Base-by-base conservation (phyloP, 2,797 vertebrate species). In the Lepilemur ruficaudatus region DNA sequence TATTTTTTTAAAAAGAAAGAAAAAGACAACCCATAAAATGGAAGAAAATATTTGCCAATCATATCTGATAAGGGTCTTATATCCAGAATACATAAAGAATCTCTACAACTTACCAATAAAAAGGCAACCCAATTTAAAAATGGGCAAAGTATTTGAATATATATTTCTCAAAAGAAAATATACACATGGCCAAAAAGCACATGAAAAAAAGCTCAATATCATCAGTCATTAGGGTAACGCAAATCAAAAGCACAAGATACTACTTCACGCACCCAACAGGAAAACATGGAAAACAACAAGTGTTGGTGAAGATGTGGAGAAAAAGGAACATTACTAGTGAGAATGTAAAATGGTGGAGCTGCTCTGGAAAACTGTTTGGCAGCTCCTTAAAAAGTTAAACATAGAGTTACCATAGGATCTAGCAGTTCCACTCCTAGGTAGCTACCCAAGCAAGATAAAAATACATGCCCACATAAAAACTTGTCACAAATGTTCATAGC, bases 91-190 rank as follows among this genome's bases (percentile, higher is more conserved):
- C 20, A 79, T 48, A 81, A 67, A 83, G n/a, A 72, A 87, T 7
- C 70, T 59, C 79, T 83, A 73, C 3, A 85, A 85, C 28, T 86
- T 43, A 88, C n/a, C 57, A 61, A 61, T 69, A 65, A 78, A 88
- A 89, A 38, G 20, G 63, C 10, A 91, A 84, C 22, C 25, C 69
- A 72, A 80, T 50, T 96, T 69, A 38, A 94, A 96, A 95, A 95
- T 30, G 10, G 59, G 4, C 41, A 67, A 92, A 94, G 61, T 50
- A 94, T 93, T 7, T 90, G 28, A 94, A 93, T 25, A 69, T 14
- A 55, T 1, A 52, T 89, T 92, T 96, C 55, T 92, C 48, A 94
- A 76, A 82, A 93, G 50, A 94, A 78, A 69, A 93, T n/a, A 91
- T 2, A 76, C 35, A 72, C 61, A 76, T 55, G 41, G 59, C 35